phyloP scores from a whole-genome alignment of 2,113 vertebrate genomes.

The Oncorhynchus kisutch region DNA sequence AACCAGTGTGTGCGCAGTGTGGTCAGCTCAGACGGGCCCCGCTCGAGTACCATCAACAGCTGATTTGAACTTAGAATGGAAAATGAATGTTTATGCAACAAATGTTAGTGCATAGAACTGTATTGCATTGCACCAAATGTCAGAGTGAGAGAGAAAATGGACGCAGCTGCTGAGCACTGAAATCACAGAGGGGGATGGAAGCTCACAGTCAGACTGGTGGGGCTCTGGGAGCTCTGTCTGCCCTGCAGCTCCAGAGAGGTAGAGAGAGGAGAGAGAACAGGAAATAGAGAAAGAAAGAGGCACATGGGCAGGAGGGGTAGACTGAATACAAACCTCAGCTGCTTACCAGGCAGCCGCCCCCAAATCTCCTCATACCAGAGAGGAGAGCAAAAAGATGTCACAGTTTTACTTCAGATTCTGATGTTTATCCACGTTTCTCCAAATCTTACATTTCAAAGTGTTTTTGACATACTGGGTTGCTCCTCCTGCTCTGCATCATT shows the following conservation, averaged over 20 bases:
- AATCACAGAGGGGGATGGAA: conserved; percentile 12
- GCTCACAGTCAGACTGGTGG: conserved; percentile 16
- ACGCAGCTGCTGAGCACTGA: conserved; percentile 57
- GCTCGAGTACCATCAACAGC: too few species aligned
- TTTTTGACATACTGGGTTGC: too few species aligned
- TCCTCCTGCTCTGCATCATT: too few species aligned
- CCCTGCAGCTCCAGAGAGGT: neutral
- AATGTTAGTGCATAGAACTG: too few species aligned
- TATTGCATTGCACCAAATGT: neutral
- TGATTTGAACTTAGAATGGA: too few species aligned
- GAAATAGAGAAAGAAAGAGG: neutral
- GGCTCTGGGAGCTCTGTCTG: neutral
- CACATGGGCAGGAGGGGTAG: neutral
- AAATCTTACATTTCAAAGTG: too few species aligned
- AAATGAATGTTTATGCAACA: too few species aligned
- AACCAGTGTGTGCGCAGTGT: too few species aligned
- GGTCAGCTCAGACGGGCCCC: too few species aligned
- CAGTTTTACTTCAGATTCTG: too few species aligned
- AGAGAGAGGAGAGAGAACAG: neutral
- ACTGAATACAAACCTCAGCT: neutral
- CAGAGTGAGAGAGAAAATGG: conserved; percentile 12
- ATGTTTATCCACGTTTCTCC: too few species aligned
- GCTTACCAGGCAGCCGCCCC: neutral
- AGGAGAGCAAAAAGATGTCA: too few species aligned
- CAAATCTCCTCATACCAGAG: neutral